Evolutionary conservation across 2,797 vertebrate genomes (phyloP).

Genomic region (Lithobates pipiens): DNA sequence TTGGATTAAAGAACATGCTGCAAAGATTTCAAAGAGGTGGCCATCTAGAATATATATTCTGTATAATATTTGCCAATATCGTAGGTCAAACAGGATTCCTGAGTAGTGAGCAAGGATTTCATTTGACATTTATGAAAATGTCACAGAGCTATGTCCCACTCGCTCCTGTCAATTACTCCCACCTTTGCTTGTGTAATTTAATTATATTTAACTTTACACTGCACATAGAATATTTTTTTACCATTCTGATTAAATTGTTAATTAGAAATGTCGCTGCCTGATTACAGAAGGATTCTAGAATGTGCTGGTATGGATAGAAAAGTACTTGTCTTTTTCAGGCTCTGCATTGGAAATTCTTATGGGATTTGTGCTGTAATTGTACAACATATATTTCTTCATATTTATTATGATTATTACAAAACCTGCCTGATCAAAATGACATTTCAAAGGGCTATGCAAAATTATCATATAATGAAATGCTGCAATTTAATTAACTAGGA

Average conservation of each 20-base stretch:
- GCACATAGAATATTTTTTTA: not conserved
- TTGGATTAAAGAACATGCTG: too few species aligned
- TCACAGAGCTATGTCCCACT: not conserved
- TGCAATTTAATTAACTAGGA: not conserved
- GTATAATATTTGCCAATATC: not conserved
- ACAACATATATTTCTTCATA: not conserved
- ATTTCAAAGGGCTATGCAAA: not conserved
- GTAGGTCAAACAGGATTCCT: not conserved
- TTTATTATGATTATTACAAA: not conserved
- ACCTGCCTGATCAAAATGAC: not conserved
- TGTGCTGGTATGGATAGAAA: not conserved
- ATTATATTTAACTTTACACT: not conserved
- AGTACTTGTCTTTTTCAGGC: not conserved
- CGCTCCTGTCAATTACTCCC: not conserved
- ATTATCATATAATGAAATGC: not conserved
- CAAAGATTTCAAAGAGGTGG: too few species aligned
- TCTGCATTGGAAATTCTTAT: not conserved
- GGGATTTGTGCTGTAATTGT: not conserved
- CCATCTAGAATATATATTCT: not conserved
- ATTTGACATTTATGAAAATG: constrained; percentile 9
- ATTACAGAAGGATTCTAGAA: not conserved
- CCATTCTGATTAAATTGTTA: not conserved
- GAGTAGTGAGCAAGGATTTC: not conserved
- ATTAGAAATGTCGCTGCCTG: not conserved
- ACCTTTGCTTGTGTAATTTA: not conserved